phyloP scores from a whole-genome alignment of 2,113 vertebrate genomes.

The Cygnus buccinator region DNA sequence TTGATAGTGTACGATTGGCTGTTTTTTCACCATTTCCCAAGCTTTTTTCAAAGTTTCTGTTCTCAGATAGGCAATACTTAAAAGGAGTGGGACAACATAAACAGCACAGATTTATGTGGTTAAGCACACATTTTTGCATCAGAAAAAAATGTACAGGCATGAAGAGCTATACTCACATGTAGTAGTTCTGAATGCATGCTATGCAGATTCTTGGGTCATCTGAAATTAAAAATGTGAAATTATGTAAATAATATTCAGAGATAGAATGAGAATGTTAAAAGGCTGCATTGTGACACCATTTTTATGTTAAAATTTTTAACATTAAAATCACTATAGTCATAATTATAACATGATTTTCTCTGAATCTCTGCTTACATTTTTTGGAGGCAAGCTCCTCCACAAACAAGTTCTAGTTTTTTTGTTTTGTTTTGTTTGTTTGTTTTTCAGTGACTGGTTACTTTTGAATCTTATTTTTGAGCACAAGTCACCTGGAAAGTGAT shows the following conservation, averaged over 20 bases:
- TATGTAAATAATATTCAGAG: neutral
- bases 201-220: constrained; percentile 88
- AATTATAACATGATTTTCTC: neutral
- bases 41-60: neutral
- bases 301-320: neutral
- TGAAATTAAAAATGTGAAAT: constrained; percentile 71
- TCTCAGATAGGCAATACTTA: neutral
- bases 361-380: neutral
- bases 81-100: neutral
- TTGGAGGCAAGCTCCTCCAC: neutral
- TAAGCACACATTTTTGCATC: neutral
- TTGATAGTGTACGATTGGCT: neutral
- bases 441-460: neutral
- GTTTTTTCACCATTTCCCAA: neutral
- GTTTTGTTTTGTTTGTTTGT: neutral
- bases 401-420: neutral
- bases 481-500: neutral
- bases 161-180: constrained; percentile 85
- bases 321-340: neutral
- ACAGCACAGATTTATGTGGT: neutral
- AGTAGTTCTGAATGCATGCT: constrained; percentile 85
- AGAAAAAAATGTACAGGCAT: constrained; percentile 14
- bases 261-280: neutral
- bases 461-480: neutral
- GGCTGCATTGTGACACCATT: neutral